phyloP scores from a whole-genome alignment of 2,113 vertebrate genomes.

The Aptenodytes forsteri region DNA sequence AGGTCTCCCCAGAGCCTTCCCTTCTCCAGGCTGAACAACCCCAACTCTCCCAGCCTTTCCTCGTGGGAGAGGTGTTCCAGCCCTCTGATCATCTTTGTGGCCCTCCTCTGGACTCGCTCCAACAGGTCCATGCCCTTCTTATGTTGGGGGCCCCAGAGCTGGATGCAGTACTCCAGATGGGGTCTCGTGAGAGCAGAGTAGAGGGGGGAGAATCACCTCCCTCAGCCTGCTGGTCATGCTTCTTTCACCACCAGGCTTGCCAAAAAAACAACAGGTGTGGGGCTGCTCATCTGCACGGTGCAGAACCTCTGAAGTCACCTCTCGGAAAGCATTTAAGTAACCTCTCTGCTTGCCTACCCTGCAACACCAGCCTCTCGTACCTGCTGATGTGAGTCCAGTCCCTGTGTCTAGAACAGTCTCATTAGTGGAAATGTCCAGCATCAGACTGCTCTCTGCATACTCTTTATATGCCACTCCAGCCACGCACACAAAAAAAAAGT shows the following conservation, averaged over 20 bases:
- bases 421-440: not conserved
- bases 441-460: not conserved
- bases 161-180: not conserved
- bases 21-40: not conserved
- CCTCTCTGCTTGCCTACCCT: not conserved
- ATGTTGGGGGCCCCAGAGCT: not conserved
- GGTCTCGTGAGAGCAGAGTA: not conserved
- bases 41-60: not conserved
- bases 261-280: not conserved
- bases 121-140: not conserved
- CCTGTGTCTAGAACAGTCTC: not conserved
- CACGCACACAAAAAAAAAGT: not conserved
- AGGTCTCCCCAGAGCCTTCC: not conserved
- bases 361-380: not conserved
- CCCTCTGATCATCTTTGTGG: not conserved
- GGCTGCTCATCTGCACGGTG: conserved; percentile 54
- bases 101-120: not conserved
- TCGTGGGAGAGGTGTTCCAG: not conserved
- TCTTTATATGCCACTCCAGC: not conserved
- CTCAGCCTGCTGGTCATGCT: not conserved
- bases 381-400: not conserved
- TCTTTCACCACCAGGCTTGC: not conserved
- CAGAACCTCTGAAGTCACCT: conserved; percentile 8
- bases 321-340: not conserved
- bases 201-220: not conserved